Evolutionary conservation across 1,140 invertebrate species (phyloP), one percentile per base, ranked within the genome.

Genomic region (Pygmarrhopalites habei): DNA sequence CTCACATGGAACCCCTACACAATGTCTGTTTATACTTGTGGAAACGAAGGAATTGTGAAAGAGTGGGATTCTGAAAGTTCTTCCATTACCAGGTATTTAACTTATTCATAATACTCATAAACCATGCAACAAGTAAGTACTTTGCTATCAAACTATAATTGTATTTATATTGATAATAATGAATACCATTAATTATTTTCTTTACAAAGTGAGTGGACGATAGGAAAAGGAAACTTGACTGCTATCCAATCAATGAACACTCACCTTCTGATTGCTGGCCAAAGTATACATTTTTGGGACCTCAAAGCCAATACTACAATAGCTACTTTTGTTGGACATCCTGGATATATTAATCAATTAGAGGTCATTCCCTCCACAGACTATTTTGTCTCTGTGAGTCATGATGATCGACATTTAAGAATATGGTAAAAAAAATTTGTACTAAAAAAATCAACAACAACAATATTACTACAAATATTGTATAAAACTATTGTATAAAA

Each of bases 341-440:
- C 67, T 3, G 46, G 46, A 25, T 46, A 52, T 5, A 53, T 71
- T 52, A 41, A n/a, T 14, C 69, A 69, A 49, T 19, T 71, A 19
- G 58, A 62, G 60, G 21, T 55, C 3, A 52, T 67, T 26, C 60
- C 69, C 10, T 39, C 53, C 19, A 28, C 41, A 41, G 68, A 60
- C n/a, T 70, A 70, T 56, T 70, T 70, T 62, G 59, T 68, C 10
- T 63, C 65, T 1, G 64, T 68, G 66, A 44, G 58, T 49, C 26
- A 58, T 21, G 46, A 29, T 23, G 69, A 70, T 14, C 46, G 63
- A 32, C 55, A 66, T 52, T 56, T 70, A 19, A 60, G 58, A 25
- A 70, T 70, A 43, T 70, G 69, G 69, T 67, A 58, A 28, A 52
- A 35, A 7, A 35, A 35, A 35, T 35, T 7, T 35, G 15, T 35